Conservation (phyloP, 2,888 invertebrate genomes). For the Ennomos quercinarius region DNA sequence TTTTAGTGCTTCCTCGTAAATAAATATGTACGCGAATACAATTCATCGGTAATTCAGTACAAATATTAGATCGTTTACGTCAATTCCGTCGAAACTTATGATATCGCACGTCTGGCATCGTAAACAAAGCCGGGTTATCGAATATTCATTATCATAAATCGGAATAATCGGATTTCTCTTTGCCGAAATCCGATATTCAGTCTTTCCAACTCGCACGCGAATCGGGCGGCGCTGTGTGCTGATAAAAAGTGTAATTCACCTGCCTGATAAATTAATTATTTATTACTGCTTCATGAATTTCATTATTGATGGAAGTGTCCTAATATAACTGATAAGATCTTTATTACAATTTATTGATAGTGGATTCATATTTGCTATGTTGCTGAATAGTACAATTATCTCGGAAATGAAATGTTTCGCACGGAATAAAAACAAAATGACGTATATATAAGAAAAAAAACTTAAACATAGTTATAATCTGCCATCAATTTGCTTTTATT, state of each 20-base stretch:
- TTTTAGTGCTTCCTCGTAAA: neutral
- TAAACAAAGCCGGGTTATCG: constrained; percentile 30
- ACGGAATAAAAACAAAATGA: too few species aligned
- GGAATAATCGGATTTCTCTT: constrained; percentile 21
- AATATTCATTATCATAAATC: constrained; percentile 36
- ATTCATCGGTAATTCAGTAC: too few species aligned
- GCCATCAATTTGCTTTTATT: too few species aligned
- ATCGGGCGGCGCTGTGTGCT: constrained; percentile 4
- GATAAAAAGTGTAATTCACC: constrained; percentile 10
- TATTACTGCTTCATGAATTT: neutral
- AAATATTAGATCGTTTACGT: constrained; percentile 12
- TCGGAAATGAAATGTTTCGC: too few species aligned
- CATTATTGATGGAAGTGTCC: too few species aligned
- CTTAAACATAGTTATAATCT: too few species aligned
- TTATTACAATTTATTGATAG: too few species aligned
- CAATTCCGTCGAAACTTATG: constrained; percentile 15
- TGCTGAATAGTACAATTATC: too few species aligned
- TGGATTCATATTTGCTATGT: too few species aligned
- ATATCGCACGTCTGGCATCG: constrained; percentile 21
- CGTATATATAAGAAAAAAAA: too few species aligned
- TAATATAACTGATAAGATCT: too few species aligned
- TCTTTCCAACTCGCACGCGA: constrained; percentile 22
- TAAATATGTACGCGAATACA: too few species aligned
- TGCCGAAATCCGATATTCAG: constrained; percentile 24
- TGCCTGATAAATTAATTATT: constrained; percentile 19